These are phyloP conservation scores for Ammodytes dubius DNA, from an alignment of 2,113 vertebrate genomes.

Conservation along the genomic window DNA sequence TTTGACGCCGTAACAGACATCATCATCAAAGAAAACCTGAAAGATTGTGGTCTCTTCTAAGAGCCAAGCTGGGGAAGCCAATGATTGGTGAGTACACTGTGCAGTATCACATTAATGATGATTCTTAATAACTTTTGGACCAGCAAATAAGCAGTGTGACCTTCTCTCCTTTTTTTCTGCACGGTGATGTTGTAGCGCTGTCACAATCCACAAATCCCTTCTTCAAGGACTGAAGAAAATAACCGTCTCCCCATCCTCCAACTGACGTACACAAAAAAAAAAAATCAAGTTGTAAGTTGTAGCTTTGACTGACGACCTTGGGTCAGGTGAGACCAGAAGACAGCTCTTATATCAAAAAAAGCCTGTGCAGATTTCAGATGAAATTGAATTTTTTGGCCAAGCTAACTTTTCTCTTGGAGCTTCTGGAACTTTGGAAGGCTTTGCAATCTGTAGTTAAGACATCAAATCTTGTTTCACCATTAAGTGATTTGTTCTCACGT, in stretches of 20 bases:
- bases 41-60: slow-evolving; percentile 98
- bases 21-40: slow-evolving; percentile 99
- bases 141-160: slow-evolving; percentile 1
- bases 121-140: background rate
- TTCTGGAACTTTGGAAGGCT: slow-evolving; percentile 43
- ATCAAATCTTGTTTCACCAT: slow-evolving; percentile 53
- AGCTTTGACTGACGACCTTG: slow-evolving; percentile 58
- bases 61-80: slow-evolving; percentile 22
- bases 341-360: slow-evolving; percentile 38
- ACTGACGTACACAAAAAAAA: slow-evolving; percentile 28
- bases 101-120: background rate
- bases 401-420: slow-evolving; percentile 34
- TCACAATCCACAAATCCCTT: slow-evolving; percentile 32
- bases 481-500: slow-evolving; percentile 44
- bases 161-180: slow-evolving; percentile 23
- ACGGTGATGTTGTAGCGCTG: slow-evolving; percentile 44
- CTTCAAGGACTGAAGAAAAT: slow-evolving; percentile 46
- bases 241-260: slow-evolving; percentile 23
- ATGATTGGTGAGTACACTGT: slow-evolving; percentile 45
- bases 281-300: slow-evolving; percentile 10
- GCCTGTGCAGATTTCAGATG: slow-evolving; percentile 43
- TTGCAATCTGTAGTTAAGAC: slow-evolving; percentile 60
- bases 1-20: slow-evolving; percentile 98
- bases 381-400: slow-evolving; percentile 56
- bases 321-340: slow-evolving; percentile 36